A percentile compares a stretch with the other conserved stretches of the same genome.
Evolutionary conservation across 2,797 vertebrate genomes (phyloP).

Genomic region (Myioborus melanocephalus): DNA sequence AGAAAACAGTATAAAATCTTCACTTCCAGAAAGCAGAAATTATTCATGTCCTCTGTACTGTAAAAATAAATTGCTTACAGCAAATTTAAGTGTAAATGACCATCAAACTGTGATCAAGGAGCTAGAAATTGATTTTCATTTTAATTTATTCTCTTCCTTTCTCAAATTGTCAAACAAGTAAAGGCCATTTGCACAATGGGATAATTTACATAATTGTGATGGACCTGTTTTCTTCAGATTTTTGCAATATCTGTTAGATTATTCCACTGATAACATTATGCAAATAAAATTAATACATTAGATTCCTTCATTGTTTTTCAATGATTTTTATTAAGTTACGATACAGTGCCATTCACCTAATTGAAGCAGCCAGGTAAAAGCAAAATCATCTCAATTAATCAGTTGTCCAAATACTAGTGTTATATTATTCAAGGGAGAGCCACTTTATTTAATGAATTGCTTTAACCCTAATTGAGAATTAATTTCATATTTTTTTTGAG

Average conservation of each 20-base stretch:
- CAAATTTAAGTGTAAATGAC: neutral
- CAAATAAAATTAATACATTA: constrained; percentile 4
- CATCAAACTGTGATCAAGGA: constrained; percentile 13
- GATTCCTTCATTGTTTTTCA: neutral
- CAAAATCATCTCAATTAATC: neutral
- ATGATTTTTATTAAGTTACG: neutral
- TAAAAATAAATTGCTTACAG: constrained; percentile 18
- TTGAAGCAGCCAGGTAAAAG: neutral
- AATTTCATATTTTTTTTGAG: neutral
- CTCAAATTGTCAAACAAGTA: neutral
- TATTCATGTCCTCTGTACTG: neutral
- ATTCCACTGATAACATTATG: neutral
- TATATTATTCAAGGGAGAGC: neutral
- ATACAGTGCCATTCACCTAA: neutral
- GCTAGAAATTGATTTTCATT: constrained; percentile 12
- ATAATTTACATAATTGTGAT: neutral
- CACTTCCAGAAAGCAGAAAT: neutral
- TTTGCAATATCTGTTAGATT: neutral
- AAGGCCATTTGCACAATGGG: neutral
- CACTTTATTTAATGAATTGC: neutral
- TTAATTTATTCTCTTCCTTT: constrained; percentile 42
- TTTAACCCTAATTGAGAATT: neutral
- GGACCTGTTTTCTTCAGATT: neutral
- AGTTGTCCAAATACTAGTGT: neutral
- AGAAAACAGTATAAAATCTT: neutral